Base-by-base conservation (phyloP, 1,140 invertebrate species). In the Plutomurus gul region DNA sequence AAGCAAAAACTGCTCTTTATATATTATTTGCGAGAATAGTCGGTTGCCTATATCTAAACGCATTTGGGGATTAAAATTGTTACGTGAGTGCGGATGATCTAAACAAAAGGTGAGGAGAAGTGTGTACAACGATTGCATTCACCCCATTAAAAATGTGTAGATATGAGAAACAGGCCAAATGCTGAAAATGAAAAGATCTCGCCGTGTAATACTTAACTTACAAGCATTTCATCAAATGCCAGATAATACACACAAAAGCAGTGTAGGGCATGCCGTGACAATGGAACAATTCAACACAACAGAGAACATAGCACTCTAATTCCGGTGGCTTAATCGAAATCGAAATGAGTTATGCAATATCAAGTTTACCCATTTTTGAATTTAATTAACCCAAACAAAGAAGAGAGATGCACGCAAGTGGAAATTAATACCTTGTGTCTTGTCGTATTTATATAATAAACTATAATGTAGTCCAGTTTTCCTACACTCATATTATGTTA, bases 1-100 rank as follows among this genome's bases (percentile, higher is more conserved):
- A 43, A 25, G 70, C 36, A 43, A 72, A 72, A 25, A 46, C 20
- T 43, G 37, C 1, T 37, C 70, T 72, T 72, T 72, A 72, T 72
- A 46, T 72, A 65, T 65, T 65, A 36, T 20, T 65, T 65, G 16
- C 56, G 10, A 27, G 56, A 65, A 36, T 65, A 65, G 25, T 33
- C 1, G 5, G n/a, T 27, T 13, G 56, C 25, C n/a, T 65, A n/a
- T n/a, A n/a, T 27, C 3, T 8, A 47, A 3, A 18, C 13, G 43
- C 43, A 47, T 18, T 47, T 47, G 20, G n/a, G 43, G 11, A 47
- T 18, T 47, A 18, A 0, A 8, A 1, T 18, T 18, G 20, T 47
- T 18, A 18, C n/a, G 10, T 47, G 20, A 20, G 8, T 65, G 27
- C 16, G 56, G 11, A 13, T n/a, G 20, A 60, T 30, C 16, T 25